Base-by-base conservation (phyloP, 2,113 vertebrate genomes). In the Rafetus swinhoei region DNA sequence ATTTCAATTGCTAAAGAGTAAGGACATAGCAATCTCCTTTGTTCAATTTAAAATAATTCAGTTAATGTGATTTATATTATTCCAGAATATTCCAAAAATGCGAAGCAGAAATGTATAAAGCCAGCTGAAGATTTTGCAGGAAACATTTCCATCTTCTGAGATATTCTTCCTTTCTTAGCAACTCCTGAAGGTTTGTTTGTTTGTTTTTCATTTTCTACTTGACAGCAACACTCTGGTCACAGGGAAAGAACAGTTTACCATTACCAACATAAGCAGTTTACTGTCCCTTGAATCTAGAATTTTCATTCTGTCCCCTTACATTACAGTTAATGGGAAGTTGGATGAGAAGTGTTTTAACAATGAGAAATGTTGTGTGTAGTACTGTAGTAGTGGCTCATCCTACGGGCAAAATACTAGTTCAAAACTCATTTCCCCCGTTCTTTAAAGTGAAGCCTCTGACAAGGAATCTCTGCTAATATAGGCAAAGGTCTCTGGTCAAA, bases 81-180 rank as follows among this genome's bases (percentile, higher is more conserved):
- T n/a, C 39, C 65, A 82, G 84, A 9, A 91, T 81, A 84, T 14
- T 54, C 16, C 4, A 93, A 35, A 6, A 52, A 5, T 84, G 4
- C 50, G 57, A 87, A 87, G 93, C n/a, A 84, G 21, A 53, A 94
- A 72, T 19, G 18, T 84, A 50, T 45, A 82, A 91, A 94, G 91
- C 2, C 5, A 21, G 32, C 85, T 91, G 89, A 86, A 12, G 21
- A 3, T 29, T 82, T 4, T 84, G 35, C 18, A 88, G n/a, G 9
- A 88, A 7, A 6, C 87, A 94, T 92, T 9, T 81, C 22, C 18
- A 55, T 86, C n/a, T 35, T 18, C 57, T 2, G 9, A 21, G 53
- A 55, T 22, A 6, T 53, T 81, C 5, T 3, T 84, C 82, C n/a
- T 65, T 90, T n/a, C 55, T 54, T 8, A 12, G 57, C 3, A 86